phyloP scores from a whole-genome alignment of 2,888 invertebrate genomes.

The Alcis repandata region DNA sequence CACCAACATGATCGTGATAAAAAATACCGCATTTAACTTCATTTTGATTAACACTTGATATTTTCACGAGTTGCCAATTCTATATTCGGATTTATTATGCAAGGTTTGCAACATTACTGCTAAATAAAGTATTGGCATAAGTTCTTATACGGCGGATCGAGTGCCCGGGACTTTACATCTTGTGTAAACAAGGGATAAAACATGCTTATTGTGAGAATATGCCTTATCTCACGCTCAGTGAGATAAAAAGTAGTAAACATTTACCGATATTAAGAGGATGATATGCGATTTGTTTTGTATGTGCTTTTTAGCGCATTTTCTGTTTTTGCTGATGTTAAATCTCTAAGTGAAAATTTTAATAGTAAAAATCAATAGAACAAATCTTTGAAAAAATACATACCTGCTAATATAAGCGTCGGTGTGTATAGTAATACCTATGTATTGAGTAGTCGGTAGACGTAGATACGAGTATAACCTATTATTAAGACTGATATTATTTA shows the following conservation, averaged over 20 bases:
- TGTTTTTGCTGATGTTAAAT: conserved; percentile 6
- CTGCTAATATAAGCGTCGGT: no score
- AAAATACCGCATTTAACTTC: conserved; percentile 44
- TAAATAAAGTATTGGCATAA: conserved; percentile 30
- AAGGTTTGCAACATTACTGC: conserved; percentile 29
- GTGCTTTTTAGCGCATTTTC: no score
- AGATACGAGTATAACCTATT: no score
- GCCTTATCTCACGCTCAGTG: conserved; percentile 22
- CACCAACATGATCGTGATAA: conserved; percentile 42
- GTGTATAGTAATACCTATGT: no score
- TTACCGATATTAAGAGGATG: not conserved
- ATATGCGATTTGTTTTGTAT: no score
- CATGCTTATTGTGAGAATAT: conserved; percentile 32
- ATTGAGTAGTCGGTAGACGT: no score
- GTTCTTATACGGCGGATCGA: conserved; percentile 37
- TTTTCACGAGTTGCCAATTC: not conserved
- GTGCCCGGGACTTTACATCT: conserved; percentile 41
- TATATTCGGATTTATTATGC: conserved; percentile 29
- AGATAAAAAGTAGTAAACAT: conserved; percentile 10
- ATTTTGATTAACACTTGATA: conserved; percentile 39
- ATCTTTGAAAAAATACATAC: no score
- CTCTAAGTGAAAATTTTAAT: no score
- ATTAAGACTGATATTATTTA: no score
- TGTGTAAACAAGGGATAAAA: conserved; percentile 7
- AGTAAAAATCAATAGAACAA: no score